Evolutionary conservation across 1,140 invertebrate genomes (phyloP), one percentile per base, ranked within the genome.

Genomic region (Neodiprion pinetum): DNA sequence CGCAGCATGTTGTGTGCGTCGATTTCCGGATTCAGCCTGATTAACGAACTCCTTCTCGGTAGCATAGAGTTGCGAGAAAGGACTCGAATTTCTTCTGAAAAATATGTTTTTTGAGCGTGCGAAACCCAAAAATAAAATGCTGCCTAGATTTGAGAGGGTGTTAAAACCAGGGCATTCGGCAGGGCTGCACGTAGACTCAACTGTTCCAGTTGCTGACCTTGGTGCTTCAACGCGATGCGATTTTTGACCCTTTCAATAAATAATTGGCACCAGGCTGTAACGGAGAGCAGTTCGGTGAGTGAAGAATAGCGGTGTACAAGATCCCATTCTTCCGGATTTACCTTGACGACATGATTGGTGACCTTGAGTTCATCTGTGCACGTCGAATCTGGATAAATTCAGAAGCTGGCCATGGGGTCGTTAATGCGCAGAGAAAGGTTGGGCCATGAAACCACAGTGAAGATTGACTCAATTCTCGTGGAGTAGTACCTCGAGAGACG

Each of bases 401-500:
- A 21, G 17, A 21, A 21, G 17, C 17, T 17, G 40, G 12, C 40
- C 47, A 40, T 68, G 11, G 1, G n/a, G 10, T 14, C n/a, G 50
- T 53, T 1, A 17, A 76, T 78, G 0, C 40, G 82, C 12, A 77
- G 83, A 88, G 77, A 79, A 84, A 28, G 23, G 0, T 12, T 0
- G 28, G 40, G 78, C 81, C 67, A n/a, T 70, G 10, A 83, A 82
- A 84, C 75, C 70, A n/a, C 12, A 77, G 28, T 0, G 10, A n/a
- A 17, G 2, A n/a, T 7, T 11, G 1, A 81, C 72, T 72, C 3
- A 75, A 47, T 12, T 79, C 21, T 0, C 9, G 17, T 21, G 72
- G 65, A n/a, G 17, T 61, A 23, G 77, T 74, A 2, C 79, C 81
- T 40, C 79, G 67, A 11, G 81, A 82, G 7, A 76, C 65, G 1